Evolutionary conservation across 2,888 invertebrate genomes (phyloP), one percentile per base, ranked within the genome.

Genomic region (Microctonus brassicae): DNA sequence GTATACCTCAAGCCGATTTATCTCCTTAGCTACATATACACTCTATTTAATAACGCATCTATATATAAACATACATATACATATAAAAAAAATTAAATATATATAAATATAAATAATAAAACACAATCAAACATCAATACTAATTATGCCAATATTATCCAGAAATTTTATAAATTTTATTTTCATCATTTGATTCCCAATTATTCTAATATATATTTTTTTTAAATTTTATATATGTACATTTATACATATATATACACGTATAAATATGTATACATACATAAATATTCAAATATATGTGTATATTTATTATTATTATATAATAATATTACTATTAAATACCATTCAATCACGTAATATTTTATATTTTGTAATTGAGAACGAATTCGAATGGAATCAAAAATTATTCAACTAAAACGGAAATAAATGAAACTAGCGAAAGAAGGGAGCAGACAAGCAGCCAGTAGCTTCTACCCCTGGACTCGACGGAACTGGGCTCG

Each of bases 391-490:
- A 84, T 84, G 80, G 81, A 79, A 84, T 84, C 83, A 82, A 83
- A 83, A 84, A 83, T 82, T 47, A 47, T 47, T 79, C 77, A 84
- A 84, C 82, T 84, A 84, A 83, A 84, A 84, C 82, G 85, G 82
- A 86, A 84, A 85, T 81, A 85, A 86, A 85, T 85, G 83, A 86
- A 87, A 87, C 80, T 85, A 82, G 83, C 83, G 84, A 88, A 90
- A 76, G 81, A 91, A 82, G 90, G 88, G 77, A 91, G 90, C 86
- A 89, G 89, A 73, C 86, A 90, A 76, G 90, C 90, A 79, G 90
- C 90, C 84, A 90, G 90, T 84, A 90, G 90, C 84, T 88, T 90
- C 72, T 90, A 91, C 81, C 87, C 90, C 77, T 89, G 90, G 72
- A 89, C 90, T 78, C 89, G 90, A 78, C 90, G 90, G 66, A 90